Evolutionary conservation across 2,888 invertebrate genomes (phyloP), one percentile per base, ranked within the genome.

Genomic region (Hirtodrosophila cameraria): DNA sequence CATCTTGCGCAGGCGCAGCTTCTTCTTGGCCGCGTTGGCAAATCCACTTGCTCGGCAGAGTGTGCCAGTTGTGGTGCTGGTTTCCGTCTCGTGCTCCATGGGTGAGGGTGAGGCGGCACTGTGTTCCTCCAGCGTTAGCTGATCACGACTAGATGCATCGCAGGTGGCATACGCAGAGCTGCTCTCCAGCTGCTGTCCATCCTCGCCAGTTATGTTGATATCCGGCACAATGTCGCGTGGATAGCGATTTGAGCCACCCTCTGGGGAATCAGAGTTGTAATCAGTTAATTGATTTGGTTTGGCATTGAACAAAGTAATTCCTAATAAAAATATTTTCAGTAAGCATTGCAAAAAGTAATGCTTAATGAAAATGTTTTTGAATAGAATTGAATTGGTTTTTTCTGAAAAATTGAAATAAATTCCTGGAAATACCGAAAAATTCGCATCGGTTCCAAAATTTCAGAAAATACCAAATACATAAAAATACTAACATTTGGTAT

Each of bases 141-240:
- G 77, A 49, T 88, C 77, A 2, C 73, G 76, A 12, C 74, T 74
- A 2, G 72, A 80, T 5, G 57, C 63, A 12, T 77, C 74, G 20
- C 65, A 70, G 7, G 64, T 67, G 43, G 66, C 69, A 49, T 69
- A 58, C 2, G 64, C 48, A 0, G 75, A 71, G 13, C 80, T 79
- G 3, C 74, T 68, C 11, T 80, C 74, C 50, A 85, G 13, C 43
- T 72, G 82, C 39, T 59, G 60, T 4, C 77, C 83, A 27, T 91
- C 90, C 30, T 89, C 90, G 35, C 80, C 62, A 4, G 89, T 90
- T 6, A 91, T 88, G 54, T 86, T 90, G 7, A 91, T 91, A 45
- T 90, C 89, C 1, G 91, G 90, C 16, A 90, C 84, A 12, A 84
- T 68, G 18, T 89, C 86, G 3, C 65, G 74, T 0, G 77, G 77